Percentiles rank a stretch among this genome's conserved stretches.
These are phyloP conservation scores for Spizaetus ornatus DNA, from an alignment of 2,113 vertebrate species.

Conservation along the genomic window DNA sequence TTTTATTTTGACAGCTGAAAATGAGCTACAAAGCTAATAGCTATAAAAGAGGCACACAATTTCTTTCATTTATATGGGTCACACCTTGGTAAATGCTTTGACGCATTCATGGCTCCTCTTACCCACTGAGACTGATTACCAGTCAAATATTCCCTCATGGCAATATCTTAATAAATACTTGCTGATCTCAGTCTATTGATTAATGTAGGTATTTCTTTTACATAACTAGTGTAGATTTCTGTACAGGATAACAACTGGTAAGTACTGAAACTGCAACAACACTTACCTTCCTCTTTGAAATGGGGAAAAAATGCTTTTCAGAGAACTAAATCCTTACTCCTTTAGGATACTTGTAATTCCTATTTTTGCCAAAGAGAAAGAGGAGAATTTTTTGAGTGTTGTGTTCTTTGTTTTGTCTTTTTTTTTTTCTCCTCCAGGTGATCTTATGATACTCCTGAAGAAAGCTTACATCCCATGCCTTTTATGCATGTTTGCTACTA, in stretches of 20 bases:
- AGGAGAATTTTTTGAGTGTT: neutral
- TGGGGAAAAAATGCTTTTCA: neutral
- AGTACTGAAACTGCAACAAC: neutral
- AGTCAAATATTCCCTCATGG: neutral
- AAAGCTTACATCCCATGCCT: neutral
- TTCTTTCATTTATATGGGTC: neutral
- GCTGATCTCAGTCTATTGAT: neutral
- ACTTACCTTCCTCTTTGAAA: neutral
- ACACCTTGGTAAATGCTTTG: neutral
- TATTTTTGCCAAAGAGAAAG: neutral
- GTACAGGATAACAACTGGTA: neutral
- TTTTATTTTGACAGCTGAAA: neutral
- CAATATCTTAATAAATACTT: neutral
- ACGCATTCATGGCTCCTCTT: neutral
- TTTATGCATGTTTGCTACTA: neutral
- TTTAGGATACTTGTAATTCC: neutral
- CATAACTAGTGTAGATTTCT: neutral
- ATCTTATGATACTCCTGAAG: neutral
- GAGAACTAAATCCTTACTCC: neutral
- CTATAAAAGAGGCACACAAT: neutral
- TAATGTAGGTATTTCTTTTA: neutral
- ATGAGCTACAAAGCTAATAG: neutral
- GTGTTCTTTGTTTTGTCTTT: neutral
- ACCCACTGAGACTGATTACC: neutral
- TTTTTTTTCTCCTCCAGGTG: neutral